Conservation (phyloP, 2,113 vertebrate genomes). For the Leptobrachium ailaonicum region DNA sequence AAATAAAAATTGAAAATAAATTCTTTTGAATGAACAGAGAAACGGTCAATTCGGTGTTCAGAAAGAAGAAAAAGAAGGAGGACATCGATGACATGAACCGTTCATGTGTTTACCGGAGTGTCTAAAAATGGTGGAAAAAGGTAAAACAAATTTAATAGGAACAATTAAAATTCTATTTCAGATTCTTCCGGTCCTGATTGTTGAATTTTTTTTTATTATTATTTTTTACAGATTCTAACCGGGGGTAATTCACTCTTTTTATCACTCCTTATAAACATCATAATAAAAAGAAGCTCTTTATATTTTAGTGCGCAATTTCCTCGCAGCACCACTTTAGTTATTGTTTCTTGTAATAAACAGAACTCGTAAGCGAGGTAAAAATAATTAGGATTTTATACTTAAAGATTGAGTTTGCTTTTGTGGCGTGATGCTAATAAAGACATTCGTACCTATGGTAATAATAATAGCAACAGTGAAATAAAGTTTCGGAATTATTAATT, state of each 20-base stretch:
- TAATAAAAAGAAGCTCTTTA: constrained; percentile 18
- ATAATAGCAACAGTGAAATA: constrained; percentile 19
- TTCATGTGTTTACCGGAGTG: background rate
- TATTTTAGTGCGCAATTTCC: background rate
- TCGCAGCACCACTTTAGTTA: background rate
- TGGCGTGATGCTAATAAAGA: constrained; percentile 10
- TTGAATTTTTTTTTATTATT: background rate
- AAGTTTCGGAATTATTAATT: constrained; percentile 13
- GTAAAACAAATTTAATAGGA: constrained; percentile 50
- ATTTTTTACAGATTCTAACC: background rate
- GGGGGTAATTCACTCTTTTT: background rate
- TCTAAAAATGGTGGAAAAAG: background rate
- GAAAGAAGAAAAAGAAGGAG: background rate
- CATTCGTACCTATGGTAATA: background rate
- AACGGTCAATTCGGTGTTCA: background rate
- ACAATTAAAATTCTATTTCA: background rate
- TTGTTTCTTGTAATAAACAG: constrained; percentile 4
- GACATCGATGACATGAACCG: background rate
- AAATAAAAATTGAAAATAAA: too few species aligned
- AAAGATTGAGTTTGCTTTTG: background rate
- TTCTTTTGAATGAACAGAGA: too few species aligned
- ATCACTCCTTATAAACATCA: constrained; percentile 10
- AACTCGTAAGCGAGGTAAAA: constrained; percentile 1
- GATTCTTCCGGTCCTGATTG: background rate
- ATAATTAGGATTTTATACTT: constrained; percentile 18